phyloP scores from a whole-genome alignment of 2,113 vertebrate genomes.

The Dasypus novemcinctus region DNA sequence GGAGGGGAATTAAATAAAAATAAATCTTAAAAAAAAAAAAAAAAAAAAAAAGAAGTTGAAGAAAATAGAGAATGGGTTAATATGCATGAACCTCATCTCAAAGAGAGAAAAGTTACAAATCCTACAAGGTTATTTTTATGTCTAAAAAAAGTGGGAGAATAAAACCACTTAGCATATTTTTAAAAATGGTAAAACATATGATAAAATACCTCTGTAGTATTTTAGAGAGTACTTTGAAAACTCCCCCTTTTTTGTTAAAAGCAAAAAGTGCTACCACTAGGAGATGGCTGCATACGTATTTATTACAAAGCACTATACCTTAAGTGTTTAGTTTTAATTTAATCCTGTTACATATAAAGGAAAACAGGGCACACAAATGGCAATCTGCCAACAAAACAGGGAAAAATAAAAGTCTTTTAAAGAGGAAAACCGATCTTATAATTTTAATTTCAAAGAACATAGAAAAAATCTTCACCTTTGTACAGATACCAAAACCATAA shows the following conservation, averaged over 20 bases:
- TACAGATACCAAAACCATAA: background rate
- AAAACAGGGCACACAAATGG: background rate
- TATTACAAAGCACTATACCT: background rate
- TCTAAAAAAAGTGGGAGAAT: background rate
- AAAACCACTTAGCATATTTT: background rate
- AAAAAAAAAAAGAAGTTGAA: background rate
- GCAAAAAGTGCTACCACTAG: background rate
- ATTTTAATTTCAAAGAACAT: background rate
- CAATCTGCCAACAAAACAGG: background rate
- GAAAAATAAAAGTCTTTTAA: background rate
- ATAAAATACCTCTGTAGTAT: background rate
- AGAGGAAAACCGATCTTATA: background rate
- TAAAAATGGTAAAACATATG: background rate
- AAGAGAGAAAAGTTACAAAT: background rate
- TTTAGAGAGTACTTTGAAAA: background rate
- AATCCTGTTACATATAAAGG: background rate
- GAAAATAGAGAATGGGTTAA: background rate
- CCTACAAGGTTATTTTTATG: background rate
- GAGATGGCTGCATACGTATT: background rate
- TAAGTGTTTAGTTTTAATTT: background rate
- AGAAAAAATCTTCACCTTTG: background rate
- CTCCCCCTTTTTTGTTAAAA: background rate
- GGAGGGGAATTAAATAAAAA: no score
- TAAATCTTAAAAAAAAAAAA: no score
- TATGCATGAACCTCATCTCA: background rate